These are phyloP conservation scores for Plutomurus gul DNA, from an alignment of 1,140 invertebrate species.

Conservation along the genomic window DNA sequence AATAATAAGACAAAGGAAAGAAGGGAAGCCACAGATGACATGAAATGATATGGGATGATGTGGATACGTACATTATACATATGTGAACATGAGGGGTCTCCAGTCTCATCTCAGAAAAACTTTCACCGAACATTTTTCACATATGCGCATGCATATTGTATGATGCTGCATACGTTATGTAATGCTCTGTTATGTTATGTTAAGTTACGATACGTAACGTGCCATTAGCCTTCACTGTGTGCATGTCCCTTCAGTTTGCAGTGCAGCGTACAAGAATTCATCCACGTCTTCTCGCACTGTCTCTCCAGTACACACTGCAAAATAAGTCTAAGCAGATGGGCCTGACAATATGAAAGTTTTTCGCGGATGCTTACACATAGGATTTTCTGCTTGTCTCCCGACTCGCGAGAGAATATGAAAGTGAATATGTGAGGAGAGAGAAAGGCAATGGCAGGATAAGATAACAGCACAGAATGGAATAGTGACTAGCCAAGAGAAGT, in stretches of 20 bases:
- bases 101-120: no score
- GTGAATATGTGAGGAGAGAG: background rate
- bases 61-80: no score
- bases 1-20: background rate
- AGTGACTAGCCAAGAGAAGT: background rate
- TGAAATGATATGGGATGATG: background rate
- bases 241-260: background rate
- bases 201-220: background rate
- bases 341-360: background rate
- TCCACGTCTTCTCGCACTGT: no score
- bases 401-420: no score
- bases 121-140: conserved; percentile 7
- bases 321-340: no score
- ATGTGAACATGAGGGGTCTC: no score
- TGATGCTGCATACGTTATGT: background rate
- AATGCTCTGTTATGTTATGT: background rate
- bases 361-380: background rate
- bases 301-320: no score
- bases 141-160: conserved; percentile 13
- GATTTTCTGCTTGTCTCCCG: no score
- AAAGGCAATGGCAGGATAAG: no score
- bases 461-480: background rate
- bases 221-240: background rate
- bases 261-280: no score
- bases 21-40: background rate